Evolutionary conservation across 2,113 vertebrate species (phyloP), one percentile per base, ranked within the genome.

Genomic region (Pionites leucogaster): DNA sequence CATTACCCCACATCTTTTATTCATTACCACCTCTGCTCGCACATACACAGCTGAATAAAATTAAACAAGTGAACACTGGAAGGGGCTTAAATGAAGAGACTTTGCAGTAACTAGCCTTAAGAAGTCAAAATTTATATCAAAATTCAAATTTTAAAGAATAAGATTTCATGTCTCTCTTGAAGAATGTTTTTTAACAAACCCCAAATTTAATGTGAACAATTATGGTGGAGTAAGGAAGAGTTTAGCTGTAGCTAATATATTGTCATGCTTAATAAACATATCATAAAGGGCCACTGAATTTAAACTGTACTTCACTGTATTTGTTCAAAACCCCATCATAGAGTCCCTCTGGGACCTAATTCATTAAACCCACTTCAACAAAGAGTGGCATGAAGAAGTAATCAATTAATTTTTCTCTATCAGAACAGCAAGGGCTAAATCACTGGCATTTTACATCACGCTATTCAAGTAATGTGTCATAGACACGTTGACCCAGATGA

Each of bases 1-100:
- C 65, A 85, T 93, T 57, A 92, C 86, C 83, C 86, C 83, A 77
- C 77, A 96, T 67, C 83, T 96, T 96, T 89, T 97, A 93, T 95
- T 88, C 86, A 74, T 92, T 92, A 64, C 77, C 80, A 91, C 79
- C 74, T 80, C 86, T 93, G 80, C 96, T 90, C 3, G 2, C 27
- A 55, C 71, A 88, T 47, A 41, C 29, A 65, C 11, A 80, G 28
- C 65, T 72, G 65, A 91, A 82, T 39, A 87, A 88, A 91, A 79
- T 60, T 78, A 86, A 44, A 47, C 13, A 81, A 82, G 33, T n/a
- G 50, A 86, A 31, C 39, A 74, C 14, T 4, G 1, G 52, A 86
- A 86, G 16, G 44, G 15, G 22, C n/a, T 90, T 93, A 93, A 88
- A 92, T 50, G 35, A 83, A 62, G 37, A 64, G 29, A 59, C 33